These are phyloP conservation scores for Sinocyclocheilus maitianheensis DNA, from an alignment of 2,113 vertebrate genomes.

Conservation along the genomic window DNA sequence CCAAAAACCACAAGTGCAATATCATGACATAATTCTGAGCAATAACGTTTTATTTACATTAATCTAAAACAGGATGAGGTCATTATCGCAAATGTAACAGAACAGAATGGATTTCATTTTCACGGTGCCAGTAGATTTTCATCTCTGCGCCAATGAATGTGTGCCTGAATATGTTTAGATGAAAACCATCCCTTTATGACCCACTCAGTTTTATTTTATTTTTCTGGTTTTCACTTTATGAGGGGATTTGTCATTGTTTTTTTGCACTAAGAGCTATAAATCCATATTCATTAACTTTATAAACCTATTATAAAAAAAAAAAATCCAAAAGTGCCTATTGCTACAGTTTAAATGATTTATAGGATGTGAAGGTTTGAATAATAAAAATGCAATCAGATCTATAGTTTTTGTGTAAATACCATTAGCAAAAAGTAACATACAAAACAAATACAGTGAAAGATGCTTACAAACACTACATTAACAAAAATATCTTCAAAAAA, in stretches of 20 bases:
- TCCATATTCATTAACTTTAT: background rate
- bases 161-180: background rate
- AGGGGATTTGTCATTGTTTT: background rate
- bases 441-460: background rate
- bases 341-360: background rate
- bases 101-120: background rate
- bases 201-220: slow-evolving; percentile 13
- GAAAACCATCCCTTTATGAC: background rate
- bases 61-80: slow-evolving; percentile 21
- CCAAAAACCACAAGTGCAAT: background rate
- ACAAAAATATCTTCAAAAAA: background rate
- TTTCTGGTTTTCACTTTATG: slow-evolving; percentile 15
- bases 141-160: background rate
- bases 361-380: background rate
- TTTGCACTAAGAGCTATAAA: slow-evolving; percentile 9
- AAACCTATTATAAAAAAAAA: background rate
- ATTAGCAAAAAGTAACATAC: background rate
- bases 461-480: background rate
- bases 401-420: background rate
- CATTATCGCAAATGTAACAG: slow-evolving; percentile 5
- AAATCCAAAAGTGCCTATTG: background rate
- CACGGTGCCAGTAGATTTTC: background rate
- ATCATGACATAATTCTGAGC: background rate
- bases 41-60: slow-evolving; percentile 35
- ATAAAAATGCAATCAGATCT: background rate